Base-by-base conservation (phyloP, 2,888 invertebrate genomes). In the Barypeithes pellucidus region DNA sequence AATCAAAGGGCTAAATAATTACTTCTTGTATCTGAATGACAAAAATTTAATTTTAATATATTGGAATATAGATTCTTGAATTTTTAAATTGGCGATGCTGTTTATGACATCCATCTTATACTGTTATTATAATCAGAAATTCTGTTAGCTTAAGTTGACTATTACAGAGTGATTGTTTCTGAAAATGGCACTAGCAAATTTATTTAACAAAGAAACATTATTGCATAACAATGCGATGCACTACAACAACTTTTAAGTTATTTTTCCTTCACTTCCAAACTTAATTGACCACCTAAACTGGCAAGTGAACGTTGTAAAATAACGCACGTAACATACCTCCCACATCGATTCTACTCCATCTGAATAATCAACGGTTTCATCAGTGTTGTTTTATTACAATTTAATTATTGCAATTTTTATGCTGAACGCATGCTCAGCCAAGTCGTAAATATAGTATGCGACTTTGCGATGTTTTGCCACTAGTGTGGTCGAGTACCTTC, bases 331-430 rank as follows among this genome's bases (percentile, higher is more conserved):
- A 66, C 66, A 57, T 65, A 69, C 73, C 73, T 52, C 73, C 73
- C 73, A 70, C 73, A 54, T 75, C 52, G 71, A 16, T 29, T 47
- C 66, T 71, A 71, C 71, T 67, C 63, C n/a, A 67, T 62, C 63
- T 39, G 74, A 71, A 75, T 72, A 75, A 69, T 72, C 69, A 60
- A 39, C 66, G 57, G 62, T 73, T 72, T 73, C 66, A 75, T 69
- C 72, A 69, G 52, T 33, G 62, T 74, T 73, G 73, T 72, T 77
- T 76, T 74, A 77, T 76, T 81, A 77, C 80, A 76, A 73, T 77
- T 77, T 84, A 84, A 84, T 84, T 81, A 82, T 82, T 82, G 83
- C 83, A 80, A 84, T 84, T 83, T 82, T 83, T 83, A 84, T 84
- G 82, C 84, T 74, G 75, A 73, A 76, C 82, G 78, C 80, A 66